These are phyloP conservation scores for Orycteropus afer DNA, from an alignment of 2,113 vertebrate species.

Conservation along the genomic window DNA sequence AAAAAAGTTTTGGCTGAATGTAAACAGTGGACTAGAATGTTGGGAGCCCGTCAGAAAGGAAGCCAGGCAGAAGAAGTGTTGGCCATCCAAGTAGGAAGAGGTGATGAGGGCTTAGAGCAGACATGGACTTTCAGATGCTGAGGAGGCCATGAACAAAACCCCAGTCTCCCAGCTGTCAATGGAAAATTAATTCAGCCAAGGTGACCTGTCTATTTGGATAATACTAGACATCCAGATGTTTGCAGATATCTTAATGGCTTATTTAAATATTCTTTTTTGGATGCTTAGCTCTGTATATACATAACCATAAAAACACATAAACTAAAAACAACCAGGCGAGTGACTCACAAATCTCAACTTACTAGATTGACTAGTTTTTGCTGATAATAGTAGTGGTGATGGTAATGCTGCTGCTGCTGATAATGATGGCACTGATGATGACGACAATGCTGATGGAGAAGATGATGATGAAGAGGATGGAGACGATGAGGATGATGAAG, in stretches of 20 bases:
- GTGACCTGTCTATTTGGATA: neutral
- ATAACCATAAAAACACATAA: neutral
- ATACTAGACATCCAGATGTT: neutral
- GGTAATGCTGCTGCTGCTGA: neutral
- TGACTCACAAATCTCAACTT: slow-evolving; percentile 21
- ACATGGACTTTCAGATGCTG: neutral
- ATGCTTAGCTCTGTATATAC: neutral
- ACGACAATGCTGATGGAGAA: too few relatives aligned
- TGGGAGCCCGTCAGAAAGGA: neutral
- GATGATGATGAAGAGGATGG: neutral
- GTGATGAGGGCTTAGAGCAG: neutral
- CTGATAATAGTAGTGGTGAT: neutral
- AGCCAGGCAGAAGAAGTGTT: neutral
- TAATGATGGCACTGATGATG: neutral
- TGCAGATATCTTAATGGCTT: neutral
- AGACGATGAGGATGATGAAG: rapidly evolving
- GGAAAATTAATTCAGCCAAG: neutral
- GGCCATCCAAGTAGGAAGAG: neutral
- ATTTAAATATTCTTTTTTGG: neutral
- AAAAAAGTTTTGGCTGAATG: neutral
- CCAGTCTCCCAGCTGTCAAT: neutral
- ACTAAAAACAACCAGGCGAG: neutral
- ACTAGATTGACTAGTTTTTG: neutral
- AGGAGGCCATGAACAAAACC: neutral
- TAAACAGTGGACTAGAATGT: neutral